Evolutionary conservation across 2,888 invertebrate genomes (phyloP).

Genomic region (Cheilosia vernalis): DNA sequence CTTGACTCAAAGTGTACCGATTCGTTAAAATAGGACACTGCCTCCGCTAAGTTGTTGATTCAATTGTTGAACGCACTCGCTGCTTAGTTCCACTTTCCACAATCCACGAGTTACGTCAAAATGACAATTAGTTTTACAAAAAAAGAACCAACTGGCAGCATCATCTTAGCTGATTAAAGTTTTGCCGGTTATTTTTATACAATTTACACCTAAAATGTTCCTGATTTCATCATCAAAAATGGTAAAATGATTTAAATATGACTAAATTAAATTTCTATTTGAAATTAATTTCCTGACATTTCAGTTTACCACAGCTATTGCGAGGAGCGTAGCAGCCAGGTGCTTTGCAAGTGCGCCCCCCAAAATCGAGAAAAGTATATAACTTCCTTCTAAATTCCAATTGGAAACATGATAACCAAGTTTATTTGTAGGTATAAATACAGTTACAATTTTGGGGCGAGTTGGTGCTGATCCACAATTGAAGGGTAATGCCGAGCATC

Average conservation of each 20-base stretch:
- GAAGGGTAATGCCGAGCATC: constrained; percentile 91
- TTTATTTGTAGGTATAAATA: constrained; percentile 88
- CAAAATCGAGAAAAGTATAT: constrained; percentile 79
- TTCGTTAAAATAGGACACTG: background rate
- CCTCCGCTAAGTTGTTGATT: background rate
- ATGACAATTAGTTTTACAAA: constrained; percentile 13
- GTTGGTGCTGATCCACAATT: constrained; percentile 95
- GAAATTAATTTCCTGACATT: constrained; percentile 9
- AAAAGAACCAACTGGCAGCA: constrained; percentile 7
- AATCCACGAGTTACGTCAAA: constrained; percentile 10
- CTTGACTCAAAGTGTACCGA: background rate
- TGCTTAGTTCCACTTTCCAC: constrained; percentile 13
- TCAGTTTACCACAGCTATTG: constrained; percentile 44
- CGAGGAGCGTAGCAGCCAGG: constrained; percentile 6
- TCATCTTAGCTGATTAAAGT: constrained; percentile 24
- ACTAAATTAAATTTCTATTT: background rate
- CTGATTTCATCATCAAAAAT: constrained; percentile 37
- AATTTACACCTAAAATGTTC: constrained; percentile 32
- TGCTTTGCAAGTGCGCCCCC: constrained; percentile 55
- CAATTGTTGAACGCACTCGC: background rate
- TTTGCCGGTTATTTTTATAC: constrained; percentile 47
- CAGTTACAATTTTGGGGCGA: constrained; percentile 92
- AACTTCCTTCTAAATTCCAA: background rate
- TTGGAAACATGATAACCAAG: background rate
- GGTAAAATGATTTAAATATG: constrained; percentile 24